Percentiles rank a stretch among this genome's conserved stretches.
Evolutionary conservation across 2,797 vertebrate genomes (phyloP).

Genomic region (Eulemur mongoz): DNA sequence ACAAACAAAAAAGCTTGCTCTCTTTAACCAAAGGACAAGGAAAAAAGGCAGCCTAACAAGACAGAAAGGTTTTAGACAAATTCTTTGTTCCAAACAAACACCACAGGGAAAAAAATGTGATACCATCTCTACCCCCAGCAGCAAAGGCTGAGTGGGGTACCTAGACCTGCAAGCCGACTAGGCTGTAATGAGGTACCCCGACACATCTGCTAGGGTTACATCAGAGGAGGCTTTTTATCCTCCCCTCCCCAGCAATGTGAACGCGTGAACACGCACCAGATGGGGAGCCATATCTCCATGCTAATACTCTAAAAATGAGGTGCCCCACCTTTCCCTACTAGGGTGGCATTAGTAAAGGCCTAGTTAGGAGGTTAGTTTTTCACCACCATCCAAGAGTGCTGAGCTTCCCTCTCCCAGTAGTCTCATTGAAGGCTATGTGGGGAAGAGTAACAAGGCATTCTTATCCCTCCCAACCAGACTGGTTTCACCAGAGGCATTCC

Average conservation of each 20-base stretch:
- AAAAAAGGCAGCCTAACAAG: background rate
- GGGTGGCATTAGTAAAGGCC: background rate
- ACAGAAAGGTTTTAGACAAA: background rate
- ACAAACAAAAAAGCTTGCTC: background rate
- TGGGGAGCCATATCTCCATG: rapidly evolving
- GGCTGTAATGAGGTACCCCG: background rate
- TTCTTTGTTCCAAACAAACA: background rate
- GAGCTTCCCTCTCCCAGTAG: background rate
- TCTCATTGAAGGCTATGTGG: background rate
- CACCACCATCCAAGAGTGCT: rapidly evolving
- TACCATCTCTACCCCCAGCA: rapidly evolving
- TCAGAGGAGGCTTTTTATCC: background rate
- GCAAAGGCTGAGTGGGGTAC: background rate
- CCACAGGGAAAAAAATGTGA: background rate
- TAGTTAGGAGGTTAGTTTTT: background rate
- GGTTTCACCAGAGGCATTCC: background rate
- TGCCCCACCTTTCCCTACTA: too few relatives aligned
- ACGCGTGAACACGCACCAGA: background rate
- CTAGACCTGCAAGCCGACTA: background rate
- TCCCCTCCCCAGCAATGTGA: background rate
- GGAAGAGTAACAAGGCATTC: background rate
- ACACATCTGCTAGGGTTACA: rapidly evolving
- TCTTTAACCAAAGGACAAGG: background rate
- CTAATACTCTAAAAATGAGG: background rate
- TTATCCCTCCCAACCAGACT: background rate